These are phyloP conservation scores for Sceloporus tristichus DNA, from an alignment of 2,113 vertebrate species.

Conservation along the genomic window DNA sequence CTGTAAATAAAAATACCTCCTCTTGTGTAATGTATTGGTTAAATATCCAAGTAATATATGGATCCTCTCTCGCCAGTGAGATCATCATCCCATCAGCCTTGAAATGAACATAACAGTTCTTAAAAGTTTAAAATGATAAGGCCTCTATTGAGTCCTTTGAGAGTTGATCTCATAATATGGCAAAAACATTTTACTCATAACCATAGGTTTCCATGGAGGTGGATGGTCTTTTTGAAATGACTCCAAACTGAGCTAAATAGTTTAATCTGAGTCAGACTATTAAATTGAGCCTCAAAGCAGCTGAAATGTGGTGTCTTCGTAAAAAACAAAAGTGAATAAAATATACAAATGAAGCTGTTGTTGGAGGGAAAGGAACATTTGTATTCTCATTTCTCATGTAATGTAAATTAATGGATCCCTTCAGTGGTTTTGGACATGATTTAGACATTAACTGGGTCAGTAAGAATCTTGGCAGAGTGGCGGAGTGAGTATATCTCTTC, in stretches of 20 bases:
- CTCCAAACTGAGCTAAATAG: conserved; percentile 43
- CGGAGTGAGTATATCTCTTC: not conserved
- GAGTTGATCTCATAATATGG: conserved; percentile 42
- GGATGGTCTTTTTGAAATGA: conserved; percentile 48
- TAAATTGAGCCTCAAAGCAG: conserved; percentile 6
- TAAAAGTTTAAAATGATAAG: not conserved
- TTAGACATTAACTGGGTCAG: not conserved
- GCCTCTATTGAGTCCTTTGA: conserved; percentile 36
- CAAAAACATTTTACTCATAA: conserved; percentile 50
- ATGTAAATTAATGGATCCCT: not conserved
- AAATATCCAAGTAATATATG: not conserved
- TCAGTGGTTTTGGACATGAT: not conserved
- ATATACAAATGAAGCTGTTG: conserved; percentile 5
- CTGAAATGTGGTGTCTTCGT: not conserved
- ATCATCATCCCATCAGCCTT: conserved; percentile 18
- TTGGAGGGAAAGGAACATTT: not conserved
- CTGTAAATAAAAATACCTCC: not conserved
- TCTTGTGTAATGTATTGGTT: conserved; percentile 27
- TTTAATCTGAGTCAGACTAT: conserved; percentile 45
- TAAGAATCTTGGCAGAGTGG: not conserved
- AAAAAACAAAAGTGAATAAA: conserved; percentile 3
- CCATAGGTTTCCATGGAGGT: conserved; percentile 19
- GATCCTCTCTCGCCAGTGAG: not conserved
- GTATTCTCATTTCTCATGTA: not conserved
- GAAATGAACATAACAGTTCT: conserved; percentile 30